Evolutionary conservation across 2,888 invertebrate species (phyloP).

Genomic region (Marronus borbonicus): DNA sequence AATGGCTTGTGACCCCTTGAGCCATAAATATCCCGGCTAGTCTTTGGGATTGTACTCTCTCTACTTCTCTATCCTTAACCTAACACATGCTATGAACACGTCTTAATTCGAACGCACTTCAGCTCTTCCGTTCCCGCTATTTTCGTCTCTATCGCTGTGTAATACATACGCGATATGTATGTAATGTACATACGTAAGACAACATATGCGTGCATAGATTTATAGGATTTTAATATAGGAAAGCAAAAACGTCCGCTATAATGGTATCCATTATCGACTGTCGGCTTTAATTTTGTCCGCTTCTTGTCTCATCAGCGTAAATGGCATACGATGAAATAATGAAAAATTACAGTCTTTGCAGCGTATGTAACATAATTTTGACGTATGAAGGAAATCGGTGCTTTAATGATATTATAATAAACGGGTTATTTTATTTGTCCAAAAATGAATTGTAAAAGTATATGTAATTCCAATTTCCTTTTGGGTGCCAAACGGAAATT

Average conservation of each 20-base stretch:
- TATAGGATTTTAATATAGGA: conserved; percentile 27
- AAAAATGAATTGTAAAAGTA: not conserved
- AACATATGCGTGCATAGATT: not conserved
- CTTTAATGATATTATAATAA: conserved; percentile 59
- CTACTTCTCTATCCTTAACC: conserved; percentile 52
- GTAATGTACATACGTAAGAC: not conserved
- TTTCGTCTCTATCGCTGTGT: conserved; percentile 36
- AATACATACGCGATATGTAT: conserved; percentile 12
- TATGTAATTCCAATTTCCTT: not conserved
- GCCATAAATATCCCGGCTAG: conserved; percentile 70
- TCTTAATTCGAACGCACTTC: conserved; percentile 51
- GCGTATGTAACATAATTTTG: conserved; percentile 56
- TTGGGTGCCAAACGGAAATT: not conserved
- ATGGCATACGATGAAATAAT: not conserved
- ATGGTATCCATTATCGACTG: conserved; percentile 37
- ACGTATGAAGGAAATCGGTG: conserved; percentile 54
- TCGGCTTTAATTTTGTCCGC: conserved; percentile 44
- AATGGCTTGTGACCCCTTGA: conserved; percentile 71
- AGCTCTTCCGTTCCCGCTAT: conserved; percentile 36
- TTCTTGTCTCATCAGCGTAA: not conserved
- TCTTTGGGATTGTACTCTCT: conserved; percentile 63
- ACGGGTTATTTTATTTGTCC: conserved; percentile 28
- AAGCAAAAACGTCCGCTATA: conserved; percentile 10
- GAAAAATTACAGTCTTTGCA: conserved; percentile 9
- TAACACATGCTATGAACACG: conserved; percentile 53